These are phyloP conservation scores for Montipora capitata DNA, from an alignment of 92 coral and sea anemone species.

Conservation along the genomic window DNA sequence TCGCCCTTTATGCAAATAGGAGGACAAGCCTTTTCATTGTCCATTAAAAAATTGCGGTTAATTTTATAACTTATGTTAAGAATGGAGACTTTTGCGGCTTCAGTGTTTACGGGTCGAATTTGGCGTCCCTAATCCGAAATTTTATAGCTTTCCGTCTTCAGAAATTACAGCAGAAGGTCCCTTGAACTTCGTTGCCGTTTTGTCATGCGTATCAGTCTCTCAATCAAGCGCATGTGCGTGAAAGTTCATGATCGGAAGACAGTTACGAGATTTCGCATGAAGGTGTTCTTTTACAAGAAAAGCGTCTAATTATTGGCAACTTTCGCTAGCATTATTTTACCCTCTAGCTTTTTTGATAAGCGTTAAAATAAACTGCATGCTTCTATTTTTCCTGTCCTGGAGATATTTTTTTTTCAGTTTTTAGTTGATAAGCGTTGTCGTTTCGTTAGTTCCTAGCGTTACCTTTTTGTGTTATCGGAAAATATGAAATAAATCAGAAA, in stretches of 20 bases:
- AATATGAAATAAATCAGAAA: slow-evolving; percentile 28
- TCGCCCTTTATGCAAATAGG: slow-evolving; percentile 2
- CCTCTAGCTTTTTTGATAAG: slow-evolving; percentile 46
- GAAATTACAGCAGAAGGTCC: not conserved
- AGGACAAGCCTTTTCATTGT: slow-evolving; percentile 8
- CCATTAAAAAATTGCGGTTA: slow-evolving; percentile 17
- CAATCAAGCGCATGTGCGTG: slow-evolving; percentile 17
- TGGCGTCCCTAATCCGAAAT: not conserved
- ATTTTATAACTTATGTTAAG: not conserved
- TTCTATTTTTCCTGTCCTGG: not conserved
- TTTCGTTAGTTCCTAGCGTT: slow-evolving; percentile 34
- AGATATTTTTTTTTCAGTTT: slow-evolving; percentile 3
- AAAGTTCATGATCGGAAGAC: slow-evolving; percentile 22
- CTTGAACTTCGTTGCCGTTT: not conserved
- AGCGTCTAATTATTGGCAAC: slow-evolving; percentile 21
- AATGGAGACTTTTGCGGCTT: too few relatives aligned
- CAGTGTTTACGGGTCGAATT: not conserved
- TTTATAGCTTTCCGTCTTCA: not conserved
- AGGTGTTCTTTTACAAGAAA: slow-evolving; percentile 14
- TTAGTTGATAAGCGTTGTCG: slow-evolving; percentile 1
- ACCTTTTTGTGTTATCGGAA: slow-evolving; percentile 9
- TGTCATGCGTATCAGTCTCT: slow-evolving; percentile 23
- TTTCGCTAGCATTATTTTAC: slow-evolving; percentile 15
- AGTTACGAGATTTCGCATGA: slow-evolving; percentile 25
- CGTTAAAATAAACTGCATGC: slow-evolving; percentile 14